Percentiles rank a stretch among this genome's conserved stretches.
Evolutionary conservation across 2,888 invertebrate genomes (phyloP).

Genomic region (Pharmacophagus antenor): DNA sequence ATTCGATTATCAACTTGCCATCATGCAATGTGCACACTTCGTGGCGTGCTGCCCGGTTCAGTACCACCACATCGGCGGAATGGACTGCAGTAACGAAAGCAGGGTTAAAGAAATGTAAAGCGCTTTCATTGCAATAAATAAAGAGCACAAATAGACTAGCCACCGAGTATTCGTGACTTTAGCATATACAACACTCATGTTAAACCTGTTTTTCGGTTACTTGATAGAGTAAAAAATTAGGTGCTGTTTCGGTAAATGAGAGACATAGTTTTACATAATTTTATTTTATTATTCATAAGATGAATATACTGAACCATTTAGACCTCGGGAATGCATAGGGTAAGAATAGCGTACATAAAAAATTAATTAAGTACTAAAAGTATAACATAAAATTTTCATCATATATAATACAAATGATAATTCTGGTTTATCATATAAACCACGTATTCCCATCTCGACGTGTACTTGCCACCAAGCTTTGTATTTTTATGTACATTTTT

Average conservation of each 20-base stretch:
- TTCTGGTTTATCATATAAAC: conserved; percentile 74
- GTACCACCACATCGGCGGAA: no score
- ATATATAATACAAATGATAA: conserved; percentile 56
- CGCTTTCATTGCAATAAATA: no score
- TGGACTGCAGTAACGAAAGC: no score
- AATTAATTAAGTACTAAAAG: conserved; percentile 77
- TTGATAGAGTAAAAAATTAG: no score
- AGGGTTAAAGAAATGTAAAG: no score
- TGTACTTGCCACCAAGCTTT: conserved; percentile 61
- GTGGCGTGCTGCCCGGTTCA: no score
- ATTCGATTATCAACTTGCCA: no score
- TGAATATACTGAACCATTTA: conserved; percentile 69
- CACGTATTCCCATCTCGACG: conserved; percentile 44
- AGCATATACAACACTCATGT: no score
- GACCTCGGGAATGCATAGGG: conserved; percentile 73
- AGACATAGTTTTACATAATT: conserved; percentile 50
- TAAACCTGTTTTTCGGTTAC: no score
- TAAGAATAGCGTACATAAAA: conserved; percentile 62
- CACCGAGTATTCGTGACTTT: no score
- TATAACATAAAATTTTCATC: conserved; percentile 50
- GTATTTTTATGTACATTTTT: conserved; percentile 47
- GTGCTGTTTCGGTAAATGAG: conserved; percentile 22
- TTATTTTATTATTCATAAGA: conserved; percentile 67
- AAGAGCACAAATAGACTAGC: no score
- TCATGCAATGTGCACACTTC: no score